These are phyloP conservation scores for Heteronetta atricapilla DNA, from an alignment of 2,113 vertebrate species.

Conservation along the genomic window DNA sequence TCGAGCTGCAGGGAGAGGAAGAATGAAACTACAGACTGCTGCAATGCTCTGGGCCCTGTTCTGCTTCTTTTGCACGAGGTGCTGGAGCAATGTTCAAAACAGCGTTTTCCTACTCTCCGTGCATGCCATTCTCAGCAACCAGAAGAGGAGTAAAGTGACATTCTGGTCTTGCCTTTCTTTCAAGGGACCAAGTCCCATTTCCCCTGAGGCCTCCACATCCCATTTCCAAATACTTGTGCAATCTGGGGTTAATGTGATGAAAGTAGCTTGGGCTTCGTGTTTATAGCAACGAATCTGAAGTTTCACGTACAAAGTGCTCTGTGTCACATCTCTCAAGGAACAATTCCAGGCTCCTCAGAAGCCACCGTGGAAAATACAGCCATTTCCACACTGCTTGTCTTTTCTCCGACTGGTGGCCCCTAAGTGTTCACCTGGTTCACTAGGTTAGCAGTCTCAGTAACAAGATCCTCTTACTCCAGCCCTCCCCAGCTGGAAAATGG, in stretches of 20 bases:
- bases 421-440: background rate
- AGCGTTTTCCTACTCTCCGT: background rate
- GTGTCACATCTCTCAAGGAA: background rate
- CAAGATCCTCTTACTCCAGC: background rate
- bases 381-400: background rate
- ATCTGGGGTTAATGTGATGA: background rate
- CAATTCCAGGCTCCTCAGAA: background rate
- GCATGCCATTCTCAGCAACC: background rate
- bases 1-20: background rate
- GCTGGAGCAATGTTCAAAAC: background rate
- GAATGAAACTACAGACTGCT: background rate
- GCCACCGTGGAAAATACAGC: background rate
- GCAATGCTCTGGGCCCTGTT: background rate
- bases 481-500: fast-evolving
- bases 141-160: background rate
- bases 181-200: background rate
- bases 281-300: background rate
- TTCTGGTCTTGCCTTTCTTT: background rate
- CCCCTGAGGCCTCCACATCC: background rate
- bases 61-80: background rate
- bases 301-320: background rate
- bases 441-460: background rate
- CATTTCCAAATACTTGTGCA: background rate
- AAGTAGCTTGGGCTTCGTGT: background rate
- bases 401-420: background rate